A percentile compares a stretch with the other conserved stretches of the same genome.
Conservation (phyloP, 2,888 invertebrate genomes). For the Platerodrilus igneus region DNA sequence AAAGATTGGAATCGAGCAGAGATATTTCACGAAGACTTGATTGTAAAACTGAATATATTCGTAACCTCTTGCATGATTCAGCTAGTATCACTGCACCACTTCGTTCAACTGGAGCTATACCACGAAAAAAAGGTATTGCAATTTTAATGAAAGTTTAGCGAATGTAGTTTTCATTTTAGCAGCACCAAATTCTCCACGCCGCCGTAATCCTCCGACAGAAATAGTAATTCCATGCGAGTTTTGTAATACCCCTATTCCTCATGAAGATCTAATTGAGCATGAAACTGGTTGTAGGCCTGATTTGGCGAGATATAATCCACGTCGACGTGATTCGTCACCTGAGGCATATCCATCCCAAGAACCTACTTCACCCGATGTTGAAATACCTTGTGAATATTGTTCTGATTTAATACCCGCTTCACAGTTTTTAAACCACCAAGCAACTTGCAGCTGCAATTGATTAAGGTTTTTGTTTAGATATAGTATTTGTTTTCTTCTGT, state of each 20-base stretch:
- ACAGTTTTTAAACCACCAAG: conserved; percentile 55
- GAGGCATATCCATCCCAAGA: conserved; percentile 35
- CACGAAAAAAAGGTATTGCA: conserved; percentile 42
- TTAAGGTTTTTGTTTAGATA: no score
- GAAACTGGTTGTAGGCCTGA: conserved; percentile 50
- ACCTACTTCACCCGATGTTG: conserved; percentile 42
- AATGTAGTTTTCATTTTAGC: conserved; percentile 28
- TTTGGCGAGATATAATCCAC: conserved; percentile 41
- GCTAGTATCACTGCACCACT: conserved; percentile 46
- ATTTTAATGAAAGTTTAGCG: conserved; percentile 8
- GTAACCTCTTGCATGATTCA: conserved; percentile 45
- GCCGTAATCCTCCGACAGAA: conserved; percentile 52
- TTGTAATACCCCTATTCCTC: conserved; percentile 51
- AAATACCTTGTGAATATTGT: conserved; percentile 61
- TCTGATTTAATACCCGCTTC: conserved; percentile 50
- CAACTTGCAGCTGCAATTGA: conserved; percentile 39
- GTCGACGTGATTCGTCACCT: conserved; percentile 31
- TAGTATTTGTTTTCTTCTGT: no score
- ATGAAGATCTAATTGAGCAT: conserved; percentile 51
- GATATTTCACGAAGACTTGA: conserved; percentile 45
- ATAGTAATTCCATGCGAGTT: conserved; percentile 54
- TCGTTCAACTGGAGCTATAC: conserved; percentile 40
- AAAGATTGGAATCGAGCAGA: conserved; percentile 44
- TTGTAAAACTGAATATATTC: conserved; percentile 47
- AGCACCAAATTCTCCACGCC: conserved; percentile 49